phyloP scores from a whole-genome alignment of 2,797 vertebrate species.

The Malurus splendens region DNA sequence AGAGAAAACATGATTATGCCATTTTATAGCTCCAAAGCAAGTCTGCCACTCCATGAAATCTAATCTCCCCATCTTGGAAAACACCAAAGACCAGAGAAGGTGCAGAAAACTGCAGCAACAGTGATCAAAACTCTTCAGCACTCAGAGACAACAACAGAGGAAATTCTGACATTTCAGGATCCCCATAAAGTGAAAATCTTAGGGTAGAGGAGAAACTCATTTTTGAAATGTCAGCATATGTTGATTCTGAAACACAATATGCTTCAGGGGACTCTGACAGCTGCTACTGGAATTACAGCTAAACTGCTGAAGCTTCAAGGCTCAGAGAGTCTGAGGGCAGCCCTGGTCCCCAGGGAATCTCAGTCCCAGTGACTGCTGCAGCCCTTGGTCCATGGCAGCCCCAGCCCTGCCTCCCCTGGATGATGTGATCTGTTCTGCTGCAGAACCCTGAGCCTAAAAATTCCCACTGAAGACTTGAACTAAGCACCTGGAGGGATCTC shows the following conservation, averaged over 20 bases:
- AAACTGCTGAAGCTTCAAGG: neutral
- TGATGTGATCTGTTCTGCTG: neutral
- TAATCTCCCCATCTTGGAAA: neutral
- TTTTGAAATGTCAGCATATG: slow-evolving; percentile 33
- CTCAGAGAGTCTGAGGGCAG: neutral
- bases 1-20: neutral
- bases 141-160: neutral
- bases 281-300: neutral
- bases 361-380: neutral
- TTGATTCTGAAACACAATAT: slow-evolving; percentile 32
- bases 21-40: neutral
- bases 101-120: neutral
- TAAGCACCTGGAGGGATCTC: neutral
- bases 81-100: neutral
- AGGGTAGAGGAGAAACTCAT: neutral
- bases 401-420: neutral
- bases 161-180: slow-evolving; percentile 2
- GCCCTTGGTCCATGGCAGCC: neutral
- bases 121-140: neutral
- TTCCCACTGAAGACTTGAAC: neutral
- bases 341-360: neutral
- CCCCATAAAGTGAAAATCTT: neutral
- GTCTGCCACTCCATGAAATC: neutral
- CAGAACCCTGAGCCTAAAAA: neutral
- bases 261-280: neutral